These are phyloP conservation scores for Cercopithecus diana DNA, from an alignment of 2,797 vertebrate genomes.

Conservation along the genomic window DNA sequence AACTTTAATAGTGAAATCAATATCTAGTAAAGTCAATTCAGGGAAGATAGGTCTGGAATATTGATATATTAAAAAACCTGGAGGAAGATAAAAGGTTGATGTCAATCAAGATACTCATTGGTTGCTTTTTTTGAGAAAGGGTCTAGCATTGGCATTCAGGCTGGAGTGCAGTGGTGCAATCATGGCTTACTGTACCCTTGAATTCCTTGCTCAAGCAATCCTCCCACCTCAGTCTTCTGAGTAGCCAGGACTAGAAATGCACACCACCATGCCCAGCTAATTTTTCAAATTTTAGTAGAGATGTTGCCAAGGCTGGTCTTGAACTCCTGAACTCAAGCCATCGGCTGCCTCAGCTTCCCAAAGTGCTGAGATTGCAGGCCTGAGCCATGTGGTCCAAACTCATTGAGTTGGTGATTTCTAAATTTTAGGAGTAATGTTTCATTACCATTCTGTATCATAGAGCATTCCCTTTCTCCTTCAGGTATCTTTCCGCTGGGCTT, in stretches of 20 bases:
- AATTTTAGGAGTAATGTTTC: background rate
- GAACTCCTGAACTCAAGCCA: background rate
- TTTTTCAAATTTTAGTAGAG: background rate
- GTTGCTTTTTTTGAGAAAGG: background rate
- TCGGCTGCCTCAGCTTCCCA: background rate
- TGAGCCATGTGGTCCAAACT: background rate
- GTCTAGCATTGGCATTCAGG: background rate
- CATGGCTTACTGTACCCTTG: background rate
- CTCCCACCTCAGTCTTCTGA: background rate
- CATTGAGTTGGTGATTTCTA: background rate
- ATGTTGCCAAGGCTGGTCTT: background rate
- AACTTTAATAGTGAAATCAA: background rate
- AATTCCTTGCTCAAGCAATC: background rate
- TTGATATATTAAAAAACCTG: background rate
- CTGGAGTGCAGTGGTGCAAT: background rate
- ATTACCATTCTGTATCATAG: background rate
- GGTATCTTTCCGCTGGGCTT: background rate
- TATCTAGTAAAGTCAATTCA: background rate
- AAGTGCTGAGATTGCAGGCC: background rate
- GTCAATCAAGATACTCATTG: background rate
- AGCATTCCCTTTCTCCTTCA: background rate
- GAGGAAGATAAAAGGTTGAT: background rate
- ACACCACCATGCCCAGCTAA: background rate
- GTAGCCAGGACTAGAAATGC: background rate
- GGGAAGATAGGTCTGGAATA: background rate